phyloP scores from a whole-genome alignment of 2,888 invertebrate genomes.

The Syrphus vitripennis region DNA sequence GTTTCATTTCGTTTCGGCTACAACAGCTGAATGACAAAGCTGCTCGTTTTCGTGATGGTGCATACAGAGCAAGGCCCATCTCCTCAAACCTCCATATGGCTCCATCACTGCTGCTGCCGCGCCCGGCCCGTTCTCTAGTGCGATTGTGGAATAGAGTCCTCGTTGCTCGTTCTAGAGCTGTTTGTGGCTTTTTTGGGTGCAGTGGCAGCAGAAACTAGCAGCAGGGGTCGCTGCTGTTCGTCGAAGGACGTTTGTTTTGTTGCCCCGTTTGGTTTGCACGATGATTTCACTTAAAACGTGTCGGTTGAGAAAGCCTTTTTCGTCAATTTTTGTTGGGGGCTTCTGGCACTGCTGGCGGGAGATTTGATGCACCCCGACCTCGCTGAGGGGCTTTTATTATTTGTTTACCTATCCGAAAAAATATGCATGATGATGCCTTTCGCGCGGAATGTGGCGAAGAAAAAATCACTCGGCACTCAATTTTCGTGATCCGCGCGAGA shows the following conservation, averaged over 20 bases:
- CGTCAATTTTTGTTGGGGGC: constrained; percentile 66
- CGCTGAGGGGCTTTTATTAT: constrained; percentile 59
- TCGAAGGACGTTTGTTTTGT: constrained; percentile 69
- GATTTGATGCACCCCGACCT: constrained; percentile 5
- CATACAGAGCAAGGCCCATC: constrained; percentile 27
- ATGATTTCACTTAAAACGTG: constrained; percentile 71
- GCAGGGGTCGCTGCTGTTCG: constrained; percentile 29
- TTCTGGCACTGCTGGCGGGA: constrained; percentile 10
- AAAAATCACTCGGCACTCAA: constrained; percentile 71
- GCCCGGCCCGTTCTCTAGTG: not conserved
- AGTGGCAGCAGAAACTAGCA: not conserved
- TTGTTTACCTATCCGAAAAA: constrained; percentile 72
- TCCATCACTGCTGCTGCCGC: not conserved
- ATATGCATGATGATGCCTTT: constrained; percentile 69
- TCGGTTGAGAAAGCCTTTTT: constrained; percentile 72
- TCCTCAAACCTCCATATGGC: not conserved
- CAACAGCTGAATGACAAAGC: constrained; percentile 37
- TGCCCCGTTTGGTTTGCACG: constrained; percentile 57
- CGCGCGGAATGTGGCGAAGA: constrained; percentile 65
- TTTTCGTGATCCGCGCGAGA: constrained; percentile 65
- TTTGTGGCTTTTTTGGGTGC: constrained; percentile 66
- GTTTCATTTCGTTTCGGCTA: not conserved
- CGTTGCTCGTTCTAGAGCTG: constrained; percentile 55
- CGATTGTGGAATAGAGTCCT: constrained; percentile 62
- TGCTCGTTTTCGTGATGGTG: constrained; percentile 11